Conservation (phyloP, 1,140 invertebrate species). For the Solen grandis region DNA sequence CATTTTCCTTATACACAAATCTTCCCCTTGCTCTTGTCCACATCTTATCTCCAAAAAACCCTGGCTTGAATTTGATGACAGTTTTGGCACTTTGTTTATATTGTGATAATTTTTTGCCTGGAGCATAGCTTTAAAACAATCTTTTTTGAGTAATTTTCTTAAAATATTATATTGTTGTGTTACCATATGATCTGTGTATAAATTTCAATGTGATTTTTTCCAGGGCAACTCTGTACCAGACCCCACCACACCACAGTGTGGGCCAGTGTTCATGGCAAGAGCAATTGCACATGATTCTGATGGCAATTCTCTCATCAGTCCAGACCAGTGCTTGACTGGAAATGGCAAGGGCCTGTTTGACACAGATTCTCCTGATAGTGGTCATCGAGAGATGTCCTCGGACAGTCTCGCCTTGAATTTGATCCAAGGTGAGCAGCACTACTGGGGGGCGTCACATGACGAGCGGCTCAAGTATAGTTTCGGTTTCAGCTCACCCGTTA, state of each 20-base stretch:
- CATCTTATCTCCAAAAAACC: no score
- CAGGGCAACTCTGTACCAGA: constrained; percentile 35
- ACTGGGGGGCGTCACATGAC: constrained; percentile 27
- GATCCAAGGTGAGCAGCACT: constrained; percentile 13
- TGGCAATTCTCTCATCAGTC: background rate
- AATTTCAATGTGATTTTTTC: no score
- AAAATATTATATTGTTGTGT: no score
- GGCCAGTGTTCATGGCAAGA: constrained; percentile 41
- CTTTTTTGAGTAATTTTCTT: no score
- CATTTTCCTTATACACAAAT: no score
- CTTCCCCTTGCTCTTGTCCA: no score
- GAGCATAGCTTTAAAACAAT: no score
- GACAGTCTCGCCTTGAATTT: constrained; percentile 27
- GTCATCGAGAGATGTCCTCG: constrained; percentile 53
- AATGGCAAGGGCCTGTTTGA: constrained; percentile 23
- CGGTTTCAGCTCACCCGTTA: constrained; percentile 37
- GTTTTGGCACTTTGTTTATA: no score
- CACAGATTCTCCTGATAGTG: constrained; percentile 52
- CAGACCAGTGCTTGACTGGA: constrained; percentile 2
- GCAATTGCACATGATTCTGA: constrained; percentile 4
- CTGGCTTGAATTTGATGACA: no score
- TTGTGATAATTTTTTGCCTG: no score
- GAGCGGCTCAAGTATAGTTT: constrained; percentile 45
- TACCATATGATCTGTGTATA: no score
- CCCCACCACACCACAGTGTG: constrained; percentile 47